Evolutionary conservation across 2,113 vertebrate genomes (phyloP), one percentile per base, ranked within the genome.

Genomic region (Pollimyrus isidori): DNA sequence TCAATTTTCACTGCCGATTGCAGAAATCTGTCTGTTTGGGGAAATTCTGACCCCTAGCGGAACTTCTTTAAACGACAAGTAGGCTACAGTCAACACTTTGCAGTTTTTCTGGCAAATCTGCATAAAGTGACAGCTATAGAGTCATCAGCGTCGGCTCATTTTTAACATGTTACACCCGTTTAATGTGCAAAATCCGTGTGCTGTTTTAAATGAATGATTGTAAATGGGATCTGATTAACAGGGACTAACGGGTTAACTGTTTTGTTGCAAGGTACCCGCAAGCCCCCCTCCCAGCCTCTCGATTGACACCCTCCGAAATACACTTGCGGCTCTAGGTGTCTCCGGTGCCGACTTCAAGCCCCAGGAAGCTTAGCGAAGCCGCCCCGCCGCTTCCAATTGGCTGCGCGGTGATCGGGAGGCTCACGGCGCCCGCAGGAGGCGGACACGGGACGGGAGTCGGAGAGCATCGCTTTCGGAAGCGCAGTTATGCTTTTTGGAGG

Each of bases 341-440:
- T 42, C 73, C 73, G 30, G 35, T 42, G 73, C 17, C n/a, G 48
- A 89, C 95, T 92, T 1, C 93, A 93, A 90, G 87, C 93, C 94
- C 95, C 95, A 95, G 58, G 89, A 90, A 84, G 73, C 93, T n/a
- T 2, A 88, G 86, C 62, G 92, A 88, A 90, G 56, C 26, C 11
- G 50, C 30, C 89, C 26, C 90, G 90, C 85, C 85, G 1, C 73
- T n/a, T 80, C 35, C 82, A 85, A 96, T 96, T 96, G 95, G 95
- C 23, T 84, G 76, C 39, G 23, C 7, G 69, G 0, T 10, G 9
- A 82, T 91, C 91, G 46, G 62, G 80, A 89, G 91, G 90, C 76
- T 11, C 30, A 90, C 91, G 76, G 73, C 89, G 76, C 90, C 13
- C 46, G 39, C 93, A 90, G 90, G 92, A 93, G 93, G 93, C 91